A percentile compares a stretch with the other conserved stretches of the same genome.
Evolutionary conservation across 2,113 vertebrate species (phyloP).

Genomic region (Psilopogon haemacephalus): DNA sequence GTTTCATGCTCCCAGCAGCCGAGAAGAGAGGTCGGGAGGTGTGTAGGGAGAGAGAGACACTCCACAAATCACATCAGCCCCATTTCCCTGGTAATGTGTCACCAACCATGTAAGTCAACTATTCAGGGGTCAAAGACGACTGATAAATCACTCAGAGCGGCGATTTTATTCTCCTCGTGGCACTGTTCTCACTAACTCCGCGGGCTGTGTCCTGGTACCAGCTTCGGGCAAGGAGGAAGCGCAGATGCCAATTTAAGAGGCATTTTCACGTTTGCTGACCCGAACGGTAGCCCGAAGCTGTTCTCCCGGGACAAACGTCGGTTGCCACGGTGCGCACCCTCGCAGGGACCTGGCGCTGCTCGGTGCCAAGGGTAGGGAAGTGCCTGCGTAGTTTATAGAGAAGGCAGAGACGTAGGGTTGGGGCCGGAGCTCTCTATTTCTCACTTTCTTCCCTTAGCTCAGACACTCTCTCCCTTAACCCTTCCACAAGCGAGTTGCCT

Average conservation of each 20-base stretch:
- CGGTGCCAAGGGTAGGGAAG: not conserved
- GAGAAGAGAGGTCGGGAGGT: not conserved
- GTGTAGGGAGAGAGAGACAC: not conserved
- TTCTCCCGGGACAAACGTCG: not conserved
- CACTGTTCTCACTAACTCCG: not conserved
- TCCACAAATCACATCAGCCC: not conserved
- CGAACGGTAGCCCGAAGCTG: not conserved
- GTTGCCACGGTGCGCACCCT: not conserved
- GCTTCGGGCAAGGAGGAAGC: not conserved
- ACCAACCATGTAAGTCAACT: not conserved
- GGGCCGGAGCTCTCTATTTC: not conserved
- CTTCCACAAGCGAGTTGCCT: not conserved
- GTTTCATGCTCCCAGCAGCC: not conserved
- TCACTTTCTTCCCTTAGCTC: not conserved
- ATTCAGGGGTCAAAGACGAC: slow-evolving; percentile 8
- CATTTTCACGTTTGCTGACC: not conserved
- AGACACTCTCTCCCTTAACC: not conserved
- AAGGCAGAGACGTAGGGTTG: not conserved
- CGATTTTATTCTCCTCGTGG: not conserved
- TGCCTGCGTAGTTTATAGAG: not conserved
- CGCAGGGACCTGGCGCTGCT: not conserved
- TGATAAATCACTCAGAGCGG: not conserved
- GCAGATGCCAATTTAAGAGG: not conserved
- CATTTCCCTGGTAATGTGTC: not conserved
- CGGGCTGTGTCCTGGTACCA: not conserved